A percentile compares a stretch with the other conserved stretches of the same genome.
Evolutionary conservation across 1,140 invertebrate species (phyloP).

Genomic region (Colletes gigas): DNA sequence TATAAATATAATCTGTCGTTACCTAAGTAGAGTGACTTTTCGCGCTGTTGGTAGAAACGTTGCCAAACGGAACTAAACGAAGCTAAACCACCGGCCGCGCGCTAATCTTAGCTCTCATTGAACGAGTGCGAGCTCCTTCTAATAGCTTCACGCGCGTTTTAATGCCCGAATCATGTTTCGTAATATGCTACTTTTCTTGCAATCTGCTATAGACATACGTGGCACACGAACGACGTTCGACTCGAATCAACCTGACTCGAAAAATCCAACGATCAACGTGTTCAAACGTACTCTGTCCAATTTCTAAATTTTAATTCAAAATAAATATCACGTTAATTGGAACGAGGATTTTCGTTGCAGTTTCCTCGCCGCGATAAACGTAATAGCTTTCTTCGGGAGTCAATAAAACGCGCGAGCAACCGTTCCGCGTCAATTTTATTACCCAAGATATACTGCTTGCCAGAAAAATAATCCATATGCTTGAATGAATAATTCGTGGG

Average conservation of each 20-base stretch:
- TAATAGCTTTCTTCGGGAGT: no score
- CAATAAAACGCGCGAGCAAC: no score
- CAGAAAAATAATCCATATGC: no score
- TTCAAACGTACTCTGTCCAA: neutral
- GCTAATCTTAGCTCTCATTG: slow-evolving; percentile 71
- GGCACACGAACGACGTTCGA: slow-evolving; percentile 9
- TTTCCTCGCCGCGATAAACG: no score
- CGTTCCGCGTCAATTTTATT: no score
- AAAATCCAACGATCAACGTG: neutral
- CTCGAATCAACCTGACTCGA: slow-evolving; percentile 7
- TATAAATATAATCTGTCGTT: slow-evolving; percentile 54
- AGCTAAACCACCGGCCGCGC: slow-evolving; percentile 45
- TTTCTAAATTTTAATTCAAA: neutral
- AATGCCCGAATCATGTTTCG: slow-evolving; percentile 56
- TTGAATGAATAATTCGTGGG: no score
- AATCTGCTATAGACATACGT: slow-evolving; percentile 6
- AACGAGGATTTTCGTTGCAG: no score
- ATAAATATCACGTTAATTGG: no score
- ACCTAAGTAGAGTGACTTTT: slow-evolving; percentile 57
- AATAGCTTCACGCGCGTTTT: slow-evolving; percentile 60
- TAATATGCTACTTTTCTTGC: slow-evolving; percentile 44
- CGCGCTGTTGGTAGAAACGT: slow-evolving; percentile 40
- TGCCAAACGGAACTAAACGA: slow-evolving; percentile 60
- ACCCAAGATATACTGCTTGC: no score
- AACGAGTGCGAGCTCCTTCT: slow-evolving; percentile 58